phyloP scores from a whole-genome alignment of 2,113 vertebrate genomes.

The Rhodinocichla rosea region DNA sequence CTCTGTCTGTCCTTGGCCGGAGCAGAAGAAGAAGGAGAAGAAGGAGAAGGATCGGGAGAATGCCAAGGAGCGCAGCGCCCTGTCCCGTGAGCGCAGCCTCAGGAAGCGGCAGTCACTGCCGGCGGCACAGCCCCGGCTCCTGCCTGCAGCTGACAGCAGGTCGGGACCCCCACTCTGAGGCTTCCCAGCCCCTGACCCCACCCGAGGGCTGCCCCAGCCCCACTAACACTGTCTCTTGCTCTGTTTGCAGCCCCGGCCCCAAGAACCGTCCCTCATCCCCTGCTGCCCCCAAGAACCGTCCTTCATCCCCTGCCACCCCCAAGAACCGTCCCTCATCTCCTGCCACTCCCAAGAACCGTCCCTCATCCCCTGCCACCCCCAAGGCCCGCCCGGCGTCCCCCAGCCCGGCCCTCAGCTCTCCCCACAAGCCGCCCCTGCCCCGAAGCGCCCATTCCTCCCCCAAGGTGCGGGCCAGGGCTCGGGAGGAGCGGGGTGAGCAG shows the following conservation, averaged over 20 bases:
- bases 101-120: conserved; percentile 90
- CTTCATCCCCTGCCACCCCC: conserved; percentile 6
- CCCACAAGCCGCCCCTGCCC: conserved; percentile 78
- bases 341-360: conserved; percentile 77
- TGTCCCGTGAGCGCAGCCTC: conserved; percentile 84
- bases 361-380: conserved; percentile 78
- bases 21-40: conserved; percentile 93
- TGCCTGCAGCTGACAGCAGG: conserved; percentile 46
- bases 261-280: background rate
- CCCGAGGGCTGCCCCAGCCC: background rate
- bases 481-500: conserved; percentile 73
- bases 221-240: background rate
- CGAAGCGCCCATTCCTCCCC: conserved; percentile 76
- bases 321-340: conserved; percentile 84
- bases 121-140: conserved; percentile 33
- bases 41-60: conserved; percentile 96
- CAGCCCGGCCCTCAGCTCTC: conserved; percentile 68
- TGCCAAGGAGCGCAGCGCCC: conserved; percentile 88
- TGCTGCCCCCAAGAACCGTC: background rate
- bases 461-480: conserved; percentile 73
- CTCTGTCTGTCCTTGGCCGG: background rate
- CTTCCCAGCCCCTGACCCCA: background rate
- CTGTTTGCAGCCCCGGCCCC: conserved; percentile 70
- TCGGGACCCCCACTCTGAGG: background rate
- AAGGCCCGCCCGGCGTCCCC: conserved; percentile 80